Base-by-base conservation (phyloP, 2,797 vertebrate genomes). In the Chrysocyon brachyurus region DNA sequence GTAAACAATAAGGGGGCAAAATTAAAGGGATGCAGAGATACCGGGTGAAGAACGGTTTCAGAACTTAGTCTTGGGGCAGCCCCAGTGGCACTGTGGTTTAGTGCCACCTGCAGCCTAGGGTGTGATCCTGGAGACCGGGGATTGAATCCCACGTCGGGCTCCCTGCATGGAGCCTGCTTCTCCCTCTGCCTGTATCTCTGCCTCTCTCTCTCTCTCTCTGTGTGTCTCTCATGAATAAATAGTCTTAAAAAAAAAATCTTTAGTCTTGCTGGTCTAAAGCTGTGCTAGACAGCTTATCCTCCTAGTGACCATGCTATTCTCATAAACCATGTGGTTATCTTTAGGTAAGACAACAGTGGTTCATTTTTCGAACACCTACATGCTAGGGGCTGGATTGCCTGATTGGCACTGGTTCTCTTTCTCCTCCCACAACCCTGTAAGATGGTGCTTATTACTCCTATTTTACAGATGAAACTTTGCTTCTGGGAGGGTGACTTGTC, bases 391-490 rank as follows among this genome's bases (percentile, higher is more conserved):
- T 83, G n/a, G 68, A 54, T 54, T 85, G 11, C 6, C 11, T 70
- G 64, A 81, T 22, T 89, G 49, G 57, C 22, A 63, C 56, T 26
- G 33, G 33, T 52, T 68, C 91, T 56, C 46, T 85, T 77, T 68
- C 31, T 94, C 33, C 2, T 77, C n/a, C 22, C 26, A 24, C 5
- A 59, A 14, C 28, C 52, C 54, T 54, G 88, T 26, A 93, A 89
- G 82, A 90, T n/a, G 40, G 46, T 36, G 15, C 17, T 33, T 77
- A n/a, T 26, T 11, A 6, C 72, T 94, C 16, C 73, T 81, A 11
- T 46, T 91, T 78, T 70, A 54, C 46, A 91, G 84, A 91, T 24
- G 79, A 83, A 68, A 92, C 86, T 77, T 57, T 40, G n/a, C 59
- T 82, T 82, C 54, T 66, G 52, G 57, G n/a, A 81, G 40, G 16